Base-by-base conservation (phyloP, 2,888 invertebrate species). In the Fissipunctia ypsillon region DNA sequence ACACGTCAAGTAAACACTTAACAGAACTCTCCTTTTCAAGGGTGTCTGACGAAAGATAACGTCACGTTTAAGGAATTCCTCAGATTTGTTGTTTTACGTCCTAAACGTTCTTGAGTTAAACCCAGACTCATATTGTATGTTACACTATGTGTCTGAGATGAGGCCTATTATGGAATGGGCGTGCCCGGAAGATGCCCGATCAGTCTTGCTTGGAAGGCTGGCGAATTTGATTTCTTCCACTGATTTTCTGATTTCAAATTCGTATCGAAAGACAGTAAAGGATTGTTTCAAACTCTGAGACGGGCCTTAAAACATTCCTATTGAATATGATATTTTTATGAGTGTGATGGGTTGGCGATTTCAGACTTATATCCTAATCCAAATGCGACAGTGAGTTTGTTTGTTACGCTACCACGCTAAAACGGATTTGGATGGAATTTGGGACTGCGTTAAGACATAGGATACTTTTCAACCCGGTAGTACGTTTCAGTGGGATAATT, bases 11-110 rank as follows among this genome's bases (percentile, higher is more conserved):
- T 35, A 35, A 63, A 76, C 52, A 59, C 25, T 59, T 25, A 64
- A 64, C 80, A 76, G 57, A 64, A 12, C 1, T 28, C 52, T 43
- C 1, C 10, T 28, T 35, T 61, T 56, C 63, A 76, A 43, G 50
- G 22, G 3, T 35, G 19, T 64, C 50, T 56, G 28, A 28, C 60
- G 14, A 28, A 56, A 77, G 5, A 43, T 22, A 43, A 54, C 64
- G 57, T 64, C 57, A 79, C 5, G 0, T 28, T 6, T 48, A 9
- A 61, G 31, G 41, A 54, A 73, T 66, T 66, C 16, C 12, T 41
- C 4, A n/a, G 38, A 38, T 38, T 38, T 9, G 7, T 64, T 28
- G 7, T 64, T 28, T 41, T 41, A 22, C 22, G 22, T n/a, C 6
- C 6, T n/a, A 6, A 0, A 28, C 5, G n/a, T 41, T 67, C 10